phyloP scores from a whole-genome alignment of 2,113 vertebrate genomes.

The Oncorhynchus tshawytscha region DNA sequence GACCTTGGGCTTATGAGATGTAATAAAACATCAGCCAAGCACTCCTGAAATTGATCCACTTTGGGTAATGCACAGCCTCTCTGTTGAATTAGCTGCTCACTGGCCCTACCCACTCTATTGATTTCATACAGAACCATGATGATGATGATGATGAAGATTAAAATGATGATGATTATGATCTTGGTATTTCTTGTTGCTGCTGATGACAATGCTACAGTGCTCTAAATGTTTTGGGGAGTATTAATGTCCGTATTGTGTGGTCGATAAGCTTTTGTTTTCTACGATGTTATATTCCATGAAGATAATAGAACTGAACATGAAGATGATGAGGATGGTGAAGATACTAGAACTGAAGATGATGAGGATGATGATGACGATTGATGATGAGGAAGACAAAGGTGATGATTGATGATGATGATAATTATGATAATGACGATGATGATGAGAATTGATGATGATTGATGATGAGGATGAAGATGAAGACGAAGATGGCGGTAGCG shows the following conservation, averaged over 20 bases:
- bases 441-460: no score
- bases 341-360: neutral
- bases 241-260: no score
- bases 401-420: neutral
- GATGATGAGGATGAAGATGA: slow-evolving; percentile 48
- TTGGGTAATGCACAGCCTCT: slow-evolving; percentile 53
- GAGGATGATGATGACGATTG: slow-evolving; percentile 5
- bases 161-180: neutral
- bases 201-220: neutral
- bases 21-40: slow-evolving; percentile 71
- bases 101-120: neutral
- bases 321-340: neutral
- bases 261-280: no score
- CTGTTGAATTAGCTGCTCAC: slow-evolving; percentile 55
- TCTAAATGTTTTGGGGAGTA: no score
- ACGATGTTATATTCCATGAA: no score
- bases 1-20: slow-evolving; percentile 80
- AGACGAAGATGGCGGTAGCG: slow-evolving; percentile 24
- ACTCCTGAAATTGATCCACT: slow-evolving; percentile 74
- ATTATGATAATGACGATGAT: no score
- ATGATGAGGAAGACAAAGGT: slow-evolving; percentile 12
- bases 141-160: neutral
- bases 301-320: neutral
- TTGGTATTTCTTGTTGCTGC: neutral
- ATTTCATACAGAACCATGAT: neutral